Conservation (phyloP, 1,140 invertebrate species). For the Drosophila neocordata region DNA sequence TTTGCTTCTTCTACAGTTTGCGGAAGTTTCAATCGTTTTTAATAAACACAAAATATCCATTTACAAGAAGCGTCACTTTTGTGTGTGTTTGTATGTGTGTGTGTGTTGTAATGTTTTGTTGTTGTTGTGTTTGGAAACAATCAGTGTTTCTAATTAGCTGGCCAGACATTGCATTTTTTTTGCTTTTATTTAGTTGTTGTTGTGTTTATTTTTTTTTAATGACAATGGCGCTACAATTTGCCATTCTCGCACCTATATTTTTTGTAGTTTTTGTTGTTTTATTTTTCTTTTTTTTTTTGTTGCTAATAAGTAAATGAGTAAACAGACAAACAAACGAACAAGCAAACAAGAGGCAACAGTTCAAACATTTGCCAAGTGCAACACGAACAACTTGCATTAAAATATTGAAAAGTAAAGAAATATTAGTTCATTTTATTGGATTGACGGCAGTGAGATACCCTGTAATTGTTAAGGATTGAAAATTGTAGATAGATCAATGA, state of each 20-base stretch:
- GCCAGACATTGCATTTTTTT: slow-evolving; percentile 53
- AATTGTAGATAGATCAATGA: too few relatives aligned
- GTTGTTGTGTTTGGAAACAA: slow-evolving; percentile 30
- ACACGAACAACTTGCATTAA: slow-evolving; percentile 58
- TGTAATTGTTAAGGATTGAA: too few relatives aligned
- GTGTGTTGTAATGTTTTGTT: slow-evolving; percentile 5
- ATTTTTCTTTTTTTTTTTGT: slow-evolving; percentile 1
- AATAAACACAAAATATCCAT: slow-evolving; percentile 45
- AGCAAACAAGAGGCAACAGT: slow-evolving; percentile 33
- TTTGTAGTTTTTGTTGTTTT: not conserved
- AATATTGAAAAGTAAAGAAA: slow-evolving; percentile 61
- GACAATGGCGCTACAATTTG: slow-evolving; percentile 38
- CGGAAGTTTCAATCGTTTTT: slow-evolving; percentile 76
- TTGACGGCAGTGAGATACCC: too few relatives aligned
- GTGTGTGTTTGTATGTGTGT: slow-evolving; percentile 34
- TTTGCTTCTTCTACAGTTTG: slow-evolving; percentile 23
- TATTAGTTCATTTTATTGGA: too few relatives aligned
- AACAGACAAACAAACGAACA: slow-evolving; percentile 35
- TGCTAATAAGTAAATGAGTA: slow-evolving; percentile 46
- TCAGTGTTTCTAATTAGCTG: slow-evolving; percentile 67
- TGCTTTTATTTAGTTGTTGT: not conserved
- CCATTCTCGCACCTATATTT: slow-evolving; percentile 37
- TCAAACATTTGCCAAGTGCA: slow-evolving; percentile 65
- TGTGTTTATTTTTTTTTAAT: not conserved
- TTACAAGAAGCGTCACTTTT: slow-evolving; percentile 29